These are phyloP conservation scores for Chironomus riparius DNA, from an alignment of 2,888 invertebrate species.

Conservation along the genomic window DNA sequence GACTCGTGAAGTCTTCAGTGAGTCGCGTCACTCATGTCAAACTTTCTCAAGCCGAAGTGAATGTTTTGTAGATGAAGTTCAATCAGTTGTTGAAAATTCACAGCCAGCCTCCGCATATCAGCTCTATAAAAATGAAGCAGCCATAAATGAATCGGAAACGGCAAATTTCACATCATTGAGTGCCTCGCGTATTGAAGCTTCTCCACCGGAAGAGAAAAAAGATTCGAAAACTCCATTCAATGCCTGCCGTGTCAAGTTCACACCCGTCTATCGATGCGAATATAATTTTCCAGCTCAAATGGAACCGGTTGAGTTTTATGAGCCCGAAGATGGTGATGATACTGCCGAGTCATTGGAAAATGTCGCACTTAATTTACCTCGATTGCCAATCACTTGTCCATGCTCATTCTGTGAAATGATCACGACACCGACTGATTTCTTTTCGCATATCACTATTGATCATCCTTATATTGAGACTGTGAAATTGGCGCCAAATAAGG, in stretches of 20 bases:
- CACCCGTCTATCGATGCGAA: neutral
- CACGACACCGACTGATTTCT: conserved; percentile 7
- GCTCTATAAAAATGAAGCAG: neutral
- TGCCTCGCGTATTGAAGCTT: neutral
- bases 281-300: neutral
- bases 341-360: no score
- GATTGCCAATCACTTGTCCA: conserved; percentile 7
- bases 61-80: neutral
- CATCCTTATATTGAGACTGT: conserved; percentile 1
- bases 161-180: neutral
- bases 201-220: neutral
- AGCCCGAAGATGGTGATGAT: neutral
- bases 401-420: neutral
- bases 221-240: neutral
- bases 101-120: neutral
- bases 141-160: neutral
- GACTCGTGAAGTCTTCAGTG: neutral
- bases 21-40: neutral
- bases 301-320: neutral
- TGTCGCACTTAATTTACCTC: neutral
- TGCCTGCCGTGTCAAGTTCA: neutral
- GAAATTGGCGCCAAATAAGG: neutral
- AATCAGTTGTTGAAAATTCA: neutral
- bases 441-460: conserved; percentile 3
- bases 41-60: neutral